Conservation (phyloP, 1,140 invertebrate species). For the Trichonephila clavata region DNA sequence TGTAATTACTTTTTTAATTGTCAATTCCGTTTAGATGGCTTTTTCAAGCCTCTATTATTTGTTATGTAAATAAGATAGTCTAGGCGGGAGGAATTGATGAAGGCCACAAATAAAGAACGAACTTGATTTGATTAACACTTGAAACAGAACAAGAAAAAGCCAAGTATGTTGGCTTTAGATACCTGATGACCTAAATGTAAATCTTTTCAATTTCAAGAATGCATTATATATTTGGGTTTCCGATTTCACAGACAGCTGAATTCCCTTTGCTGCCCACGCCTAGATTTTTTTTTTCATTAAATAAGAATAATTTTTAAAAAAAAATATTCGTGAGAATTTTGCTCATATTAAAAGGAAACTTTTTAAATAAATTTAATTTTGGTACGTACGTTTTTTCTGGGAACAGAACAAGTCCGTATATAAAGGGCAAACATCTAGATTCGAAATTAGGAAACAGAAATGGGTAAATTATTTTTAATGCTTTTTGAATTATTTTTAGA, state of each 20-base stretch:
- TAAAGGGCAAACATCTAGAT: too few species aligned
- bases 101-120: background rate
- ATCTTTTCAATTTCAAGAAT: background rate
- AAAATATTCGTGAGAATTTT: too few species aligned
- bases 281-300: too few species aligned
- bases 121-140: background rate
- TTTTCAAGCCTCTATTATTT: background rate
- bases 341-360: too few species aligned
- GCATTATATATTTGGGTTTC: background rate
- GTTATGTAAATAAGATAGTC: slow-evolving; percentile 5
- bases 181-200: background rate
- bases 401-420: too few species aligned
- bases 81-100: background rate
- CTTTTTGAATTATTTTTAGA: too few species aligned
- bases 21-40: background rate
- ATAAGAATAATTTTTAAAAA: too few species aligned
- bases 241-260: background rate
- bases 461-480: too few species aligned
- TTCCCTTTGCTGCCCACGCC: too few species aligned
- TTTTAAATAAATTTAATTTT: too few species aligned
- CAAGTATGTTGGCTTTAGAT: background rate
- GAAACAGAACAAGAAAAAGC: background rate
- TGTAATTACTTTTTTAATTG: background rate
- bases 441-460: too few species aligned
- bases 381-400: too few species aligned